These are phyloP conservation scores for Halyomorpha halys DNA, from an alignment of 1,140 invertebrate genomes.

Conservation along the genomic window DNA sequence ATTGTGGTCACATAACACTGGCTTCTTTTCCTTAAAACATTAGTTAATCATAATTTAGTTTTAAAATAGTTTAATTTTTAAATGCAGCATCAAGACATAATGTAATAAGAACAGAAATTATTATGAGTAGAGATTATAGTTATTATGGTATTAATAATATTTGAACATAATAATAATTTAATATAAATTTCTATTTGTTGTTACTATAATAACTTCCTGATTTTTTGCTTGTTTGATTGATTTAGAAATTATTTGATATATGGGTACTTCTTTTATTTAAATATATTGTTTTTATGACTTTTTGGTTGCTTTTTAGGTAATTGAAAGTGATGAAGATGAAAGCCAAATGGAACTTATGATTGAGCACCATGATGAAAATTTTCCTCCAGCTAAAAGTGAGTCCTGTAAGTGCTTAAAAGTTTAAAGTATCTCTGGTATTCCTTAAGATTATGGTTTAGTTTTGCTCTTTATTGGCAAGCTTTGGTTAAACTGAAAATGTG, in stretches of 20 bases:
- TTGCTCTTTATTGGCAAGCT: neutral
- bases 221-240: neutral
- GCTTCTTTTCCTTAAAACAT: no score
- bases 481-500: no score
- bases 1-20: no score
- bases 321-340: conserved; percentile 61
- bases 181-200: no score
- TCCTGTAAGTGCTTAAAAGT: conserved; percentile 33
- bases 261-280: neutral
- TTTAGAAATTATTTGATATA: no score
- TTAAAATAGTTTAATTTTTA: neutral
- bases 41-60: neutral
- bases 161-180: no score
- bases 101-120: no score
- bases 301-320: conserved; percentile 37
- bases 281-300: neutral
- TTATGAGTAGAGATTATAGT: no score
- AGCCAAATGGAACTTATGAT: conserved; percentile 45
- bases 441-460: neutral
- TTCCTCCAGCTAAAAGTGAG: conserved; percentile 41
- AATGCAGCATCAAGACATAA: no score
- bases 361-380: conserved; percentile 38
- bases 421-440: conserved; percentile 17
- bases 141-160: no score
- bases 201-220: no score